A percentile compares a stretch with the other conserved stretches of the same genome.
Conservation (phyloP, 2,888 invertebrate genomes). For the Cephus runcator region DNA sequence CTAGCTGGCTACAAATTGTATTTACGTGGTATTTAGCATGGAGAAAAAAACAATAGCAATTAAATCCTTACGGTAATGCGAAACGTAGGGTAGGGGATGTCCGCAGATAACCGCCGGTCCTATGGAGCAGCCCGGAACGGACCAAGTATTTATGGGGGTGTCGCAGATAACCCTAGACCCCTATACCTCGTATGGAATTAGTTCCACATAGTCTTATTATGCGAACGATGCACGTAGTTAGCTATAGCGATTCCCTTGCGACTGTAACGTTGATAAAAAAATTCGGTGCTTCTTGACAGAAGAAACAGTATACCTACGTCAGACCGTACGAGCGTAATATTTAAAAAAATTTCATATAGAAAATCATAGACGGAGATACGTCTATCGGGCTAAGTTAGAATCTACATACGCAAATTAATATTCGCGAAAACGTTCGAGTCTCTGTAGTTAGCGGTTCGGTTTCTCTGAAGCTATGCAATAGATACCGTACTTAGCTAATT, state of each 20-base stretch:
- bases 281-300: not conserved
- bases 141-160: slow-evolving; percentile 42
- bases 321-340: not conserved
- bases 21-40: not conserved
- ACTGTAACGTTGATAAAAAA: too few species aligned
- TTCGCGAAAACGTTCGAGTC: not conserved
- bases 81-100: slow-evolving; percentile 35
- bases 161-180: slow-evolving; percentile 44
- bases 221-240: not conserved
- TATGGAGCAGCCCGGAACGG: slow-evolving; percentile 14
- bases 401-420: not conserved
- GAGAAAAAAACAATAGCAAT: slow-evolving; percentile 45
- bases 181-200: slow-evolving; percentile 29
- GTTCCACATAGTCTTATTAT: slow-evolving; percentile 9
- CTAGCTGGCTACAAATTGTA: not conserved
- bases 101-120: slow-evolving; percentile 39
- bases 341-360: not conserved
- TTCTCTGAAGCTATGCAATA: not conserved
- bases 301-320: not conserved
- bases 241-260: not conserved
- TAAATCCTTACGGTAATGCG: slow-evolving; percentile 43
- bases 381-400: not conserved
- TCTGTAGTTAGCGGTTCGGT: not conserved
- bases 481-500: not conserved
- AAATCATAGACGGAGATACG: not conserved